Conservation (phyloP, 2,797 vertebrate genomes). For the Acrossocheilus wenchowensis region DNA sequence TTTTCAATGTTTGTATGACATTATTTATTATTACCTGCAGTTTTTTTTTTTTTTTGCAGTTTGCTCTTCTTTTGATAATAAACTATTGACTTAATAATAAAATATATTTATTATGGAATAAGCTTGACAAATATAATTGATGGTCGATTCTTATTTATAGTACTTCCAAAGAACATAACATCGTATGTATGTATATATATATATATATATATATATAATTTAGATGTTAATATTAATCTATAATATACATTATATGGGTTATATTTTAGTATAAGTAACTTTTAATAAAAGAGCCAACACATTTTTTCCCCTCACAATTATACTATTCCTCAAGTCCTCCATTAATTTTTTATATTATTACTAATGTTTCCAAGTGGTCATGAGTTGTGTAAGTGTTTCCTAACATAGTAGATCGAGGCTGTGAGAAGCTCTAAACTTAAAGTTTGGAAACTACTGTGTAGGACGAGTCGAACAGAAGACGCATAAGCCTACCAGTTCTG, state of each 20-base stretch:
- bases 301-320: background rate
- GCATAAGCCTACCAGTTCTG: background rate
- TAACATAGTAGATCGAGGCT: background rate
- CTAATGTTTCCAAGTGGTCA: background rate
- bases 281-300: background rate
- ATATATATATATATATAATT: too few relatives aligned
- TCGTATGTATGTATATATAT: too few relatives aligned
- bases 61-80: constrained; percentile 2
- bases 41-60: background rate
- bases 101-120: constrained; percentile 53
- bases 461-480: background rate
- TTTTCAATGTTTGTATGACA: background rate
- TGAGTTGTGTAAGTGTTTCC: background rate
- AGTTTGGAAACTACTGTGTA: constrained; percentile 35
- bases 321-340: background rate
- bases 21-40: constrained; percentile 38
- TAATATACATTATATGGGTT: too few relatives aligned
- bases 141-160: background rate
- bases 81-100: background rate
- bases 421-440: background rate
- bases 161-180: too few relatives aligned
- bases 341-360: background rate
- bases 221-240: background rate
- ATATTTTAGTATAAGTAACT: too few relatives aligned
- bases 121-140: constrained; percentile 9